These are phyloP conservation scores for Gobionotothen gibberifrons DNA, from an alignment of 2,797 vertebrate genomes.

Conservation along the genomic window DNA sequence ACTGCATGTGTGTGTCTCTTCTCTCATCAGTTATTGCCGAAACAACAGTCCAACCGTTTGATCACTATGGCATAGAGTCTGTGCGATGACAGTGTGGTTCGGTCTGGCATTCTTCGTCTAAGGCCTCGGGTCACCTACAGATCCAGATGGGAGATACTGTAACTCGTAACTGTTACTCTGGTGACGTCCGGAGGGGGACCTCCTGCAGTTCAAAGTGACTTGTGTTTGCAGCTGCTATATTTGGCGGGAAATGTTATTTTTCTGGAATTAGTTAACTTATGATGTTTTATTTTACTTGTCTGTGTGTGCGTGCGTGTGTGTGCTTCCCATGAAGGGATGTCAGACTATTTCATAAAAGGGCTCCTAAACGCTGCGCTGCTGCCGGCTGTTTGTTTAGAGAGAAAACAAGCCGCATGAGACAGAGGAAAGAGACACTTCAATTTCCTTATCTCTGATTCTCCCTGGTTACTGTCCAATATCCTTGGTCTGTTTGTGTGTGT, in stretches of 20 bases:
- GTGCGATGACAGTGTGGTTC: slow-evolving; percentile 49
- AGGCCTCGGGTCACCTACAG: slow-evolving; percentile 61
- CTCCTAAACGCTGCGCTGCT: slow-evolving; percentile 59
- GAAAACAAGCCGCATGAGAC: slow-evolving; percentile 74
- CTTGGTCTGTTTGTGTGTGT: slow-evolving; percentile 39
- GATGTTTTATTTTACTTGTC: slow-evolving; percentile 14
- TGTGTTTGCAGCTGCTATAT: slow-evolving; percentile 60
- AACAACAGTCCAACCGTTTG: slow-evolving; percentile 38
- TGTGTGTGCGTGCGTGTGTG: slow-evolving; percentile 20
- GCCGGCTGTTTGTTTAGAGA: slow-evolving; percentile 72
- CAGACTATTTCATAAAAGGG: slow-evolving; percentile 72
- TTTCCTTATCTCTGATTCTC: slow-evolving; percentile 82
- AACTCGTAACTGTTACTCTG: slow-evolving; percentile 56
- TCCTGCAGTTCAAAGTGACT: slow-evolving; percentile 59
- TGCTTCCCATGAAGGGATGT: slow-evolving; percentile 52
- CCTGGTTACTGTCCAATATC: slow-evolving; percentile 80
- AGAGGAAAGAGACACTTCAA: slow-evolving; percentile 76
- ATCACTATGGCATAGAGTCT: slow-evolving; percentile 26
- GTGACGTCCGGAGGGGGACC: slow-evolving; percentile 53
- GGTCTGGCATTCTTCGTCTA: slow-evolving; percentile 43
- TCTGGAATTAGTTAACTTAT: slow-evolving; percentile 55
- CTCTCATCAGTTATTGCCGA: slow-evolving; percentile 20
- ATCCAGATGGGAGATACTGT: slow-evolving; percentile 70
- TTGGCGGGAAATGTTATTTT: slow-evolving; percentile 53
- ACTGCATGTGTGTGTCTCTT: slow-evolving; percentile 24